Base-by-base conservation (phyloP, 2,797 vertebrate genomes). In the Parauchenoglanis punctatus region DNA sequence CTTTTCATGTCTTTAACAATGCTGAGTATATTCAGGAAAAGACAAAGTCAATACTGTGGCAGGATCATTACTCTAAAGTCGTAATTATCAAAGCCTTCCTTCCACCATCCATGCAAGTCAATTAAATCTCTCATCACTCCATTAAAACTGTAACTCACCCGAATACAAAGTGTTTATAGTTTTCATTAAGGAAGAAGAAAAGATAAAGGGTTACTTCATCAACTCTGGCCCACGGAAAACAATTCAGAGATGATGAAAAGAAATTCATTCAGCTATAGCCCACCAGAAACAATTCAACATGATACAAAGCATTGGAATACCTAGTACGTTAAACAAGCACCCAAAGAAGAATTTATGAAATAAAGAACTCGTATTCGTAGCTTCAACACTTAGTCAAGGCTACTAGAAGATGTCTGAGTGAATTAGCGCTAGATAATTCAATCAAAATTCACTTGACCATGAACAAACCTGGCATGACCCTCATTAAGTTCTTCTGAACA, bases 81-180 rank as follows among this genome's bases (percentile, higher is more conserved):
- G n/a, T 86, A 88, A 89, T 88, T 81, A 90, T 67, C 54, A 46
- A 54, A 88, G 72, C n/a, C 85, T 90, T 88, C 84, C 61, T 75
- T 70, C 72, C 40, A 76, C 54, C n/a, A 84, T 52, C 81, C 54
- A 83, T 78, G 76, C 59, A 77, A 90, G 90, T 81, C 90, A 88
- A 93, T 94, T 92, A 91, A 89, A 91, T 85, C 87, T 87, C 89
- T 84, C 81, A 75, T 73, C 83, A 73, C 70, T 83, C 68, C 89
- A 85, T 89, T 85, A 92, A 88, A 88, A 88, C 90, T 83, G 89
- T 54, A 90, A 91, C 44, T 88, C 90, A 92, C 87, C 72, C 75
- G 46, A 88, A 83, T 63, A 61, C 80, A 70, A 78, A 52, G 87
- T 65, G 67, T 70, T 81, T 61, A 25, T 76, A 44, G 76, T 58